A percentile compares a stretch with the other conserved stretches of the same genome.
These are phyloP conservation scores for Acleris sparsana DNA, from an alignment of 2,888 invertebrate species.

Conservation along the genomic window DNA sequence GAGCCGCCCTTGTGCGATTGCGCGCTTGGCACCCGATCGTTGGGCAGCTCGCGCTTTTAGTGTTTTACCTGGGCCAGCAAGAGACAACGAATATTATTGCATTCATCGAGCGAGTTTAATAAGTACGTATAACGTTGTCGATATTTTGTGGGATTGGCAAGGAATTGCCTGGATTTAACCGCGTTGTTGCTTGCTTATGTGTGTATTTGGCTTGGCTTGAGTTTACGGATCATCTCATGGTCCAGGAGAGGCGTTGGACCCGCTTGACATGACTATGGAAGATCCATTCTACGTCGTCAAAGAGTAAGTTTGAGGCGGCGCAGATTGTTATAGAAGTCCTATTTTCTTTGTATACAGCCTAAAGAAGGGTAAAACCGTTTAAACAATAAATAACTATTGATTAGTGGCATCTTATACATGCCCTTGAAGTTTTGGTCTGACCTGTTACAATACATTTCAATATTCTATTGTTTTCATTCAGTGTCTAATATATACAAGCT, in stretches of 20 bases:
- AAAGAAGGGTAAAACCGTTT: neutral
- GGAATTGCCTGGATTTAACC: conserved; percentile 56
- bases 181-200: conserved; percentile 50
- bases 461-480: too few relatives aligned
- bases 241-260: conserved; percentile 57
- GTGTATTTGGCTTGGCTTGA: conserved; percentile 42
- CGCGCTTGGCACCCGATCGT: conserved; percentile 57
- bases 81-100: conserved; percentile 64
- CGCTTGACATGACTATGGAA: conserved; percentile 97
- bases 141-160: conserved; percentile 79
- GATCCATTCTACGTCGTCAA: conserved; percentile 99
- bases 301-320: conserved; percentile 89
- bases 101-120: conserved; percentile 63
- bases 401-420: too few relatives aligned
- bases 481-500: too few relatives aligned
- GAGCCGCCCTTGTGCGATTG: conserved; percentile 57
- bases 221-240: conserved; percentile 58
- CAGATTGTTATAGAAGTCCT: conserved; percentile 28
- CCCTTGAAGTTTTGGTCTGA: too few relatives aligned
- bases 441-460: too few relatives aligned
- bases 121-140: conserved; percentile 71
- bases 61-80: conserved; percentile 63
- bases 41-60: conserved; percentile 52
- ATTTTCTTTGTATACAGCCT: conserved; percentile 9
- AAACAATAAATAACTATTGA: neutral